Evolutionary conservation across 2,113 vertebrate species (phyloP).

Genomic region (Ivindomyrus marchei): DNA sequence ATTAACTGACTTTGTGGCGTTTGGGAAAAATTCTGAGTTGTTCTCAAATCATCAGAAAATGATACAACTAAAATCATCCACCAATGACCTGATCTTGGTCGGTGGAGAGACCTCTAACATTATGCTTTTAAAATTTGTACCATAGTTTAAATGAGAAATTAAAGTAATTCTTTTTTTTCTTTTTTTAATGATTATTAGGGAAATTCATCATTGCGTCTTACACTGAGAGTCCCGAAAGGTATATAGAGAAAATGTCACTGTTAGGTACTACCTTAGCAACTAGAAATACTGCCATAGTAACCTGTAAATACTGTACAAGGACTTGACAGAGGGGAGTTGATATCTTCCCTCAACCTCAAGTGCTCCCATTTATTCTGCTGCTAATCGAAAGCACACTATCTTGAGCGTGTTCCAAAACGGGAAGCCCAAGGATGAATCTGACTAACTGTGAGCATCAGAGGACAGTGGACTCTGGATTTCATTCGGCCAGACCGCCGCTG

Average conservation of each 20-base stretch:
- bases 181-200: neutral
- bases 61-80: neutral
- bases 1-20: neutral
- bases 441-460: neutral
- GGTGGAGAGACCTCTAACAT: neutral
- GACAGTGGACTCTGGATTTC: constrained; percentile 5
- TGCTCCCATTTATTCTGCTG: neutral
- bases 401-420: constrained; percentile 12
- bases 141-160: neutral
- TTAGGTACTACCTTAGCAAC: neutral
- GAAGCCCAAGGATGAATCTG: neutral
- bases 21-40: neutral
- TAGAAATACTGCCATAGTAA: neutral
- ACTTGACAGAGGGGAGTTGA: neutral
- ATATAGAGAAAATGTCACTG: neutral
- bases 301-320: neutral
- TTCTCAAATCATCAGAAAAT: neutral
- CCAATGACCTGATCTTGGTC: neutral
- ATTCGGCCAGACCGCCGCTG: neutral
- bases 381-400: neutral
- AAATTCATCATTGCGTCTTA: neutral
- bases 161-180: neutral
- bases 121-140: neutral
- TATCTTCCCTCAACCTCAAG: constrained; percentile 14
- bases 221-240: neutral